Conservation (phyloP, 2,797 vertebrate genomes). For the Sebastes paucispinis region DNA sequence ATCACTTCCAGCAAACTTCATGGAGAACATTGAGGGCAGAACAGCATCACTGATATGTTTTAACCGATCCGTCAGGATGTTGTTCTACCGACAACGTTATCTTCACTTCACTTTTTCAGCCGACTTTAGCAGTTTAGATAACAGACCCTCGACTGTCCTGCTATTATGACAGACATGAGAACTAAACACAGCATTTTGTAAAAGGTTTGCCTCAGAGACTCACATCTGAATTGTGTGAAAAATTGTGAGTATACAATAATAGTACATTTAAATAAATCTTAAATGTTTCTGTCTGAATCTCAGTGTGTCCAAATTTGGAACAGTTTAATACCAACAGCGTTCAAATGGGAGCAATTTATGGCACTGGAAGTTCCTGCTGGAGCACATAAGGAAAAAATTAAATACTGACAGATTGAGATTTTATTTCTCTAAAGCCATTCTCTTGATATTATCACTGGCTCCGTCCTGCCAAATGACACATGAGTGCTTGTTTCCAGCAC, state of each 20-base stretch:
- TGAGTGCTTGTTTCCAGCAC: conserved; percentile 25
- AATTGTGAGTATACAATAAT: not conserved
- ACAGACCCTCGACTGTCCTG: not conserved
- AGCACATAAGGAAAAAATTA: not conserved
- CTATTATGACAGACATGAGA: not conserved
- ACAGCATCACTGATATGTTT: not conserved
- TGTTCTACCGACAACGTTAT: not conserved
- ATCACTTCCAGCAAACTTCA: not conserved
- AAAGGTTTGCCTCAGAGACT: not conserved
- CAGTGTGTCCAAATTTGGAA: not conserved
- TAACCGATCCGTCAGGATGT: not conserved
- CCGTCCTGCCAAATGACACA: conserved; percentile 15
- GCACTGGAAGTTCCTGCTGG: not conserved
- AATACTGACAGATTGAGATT: conserved; percentile 15
- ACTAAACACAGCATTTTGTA: not conserved
- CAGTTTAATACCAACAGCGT: not conserved
- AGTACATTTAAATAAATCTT: not conserved
- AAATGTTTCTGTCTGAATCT: not conserved
- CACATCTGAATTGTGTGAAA: not conserved
- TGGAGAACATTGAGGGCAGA: not conserved
- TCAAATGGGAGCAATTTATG: not conserved
- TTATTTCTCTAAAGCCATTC: not conserved
- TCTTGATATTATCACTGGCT: conserved; percentile 1
- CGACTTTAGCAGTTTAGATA: not conserved
- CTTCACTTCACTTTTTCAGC: not conserved